Conservation (phyloP, 2,797 vertebrate genomes). For the Halcyon chelicuti region DNA sequence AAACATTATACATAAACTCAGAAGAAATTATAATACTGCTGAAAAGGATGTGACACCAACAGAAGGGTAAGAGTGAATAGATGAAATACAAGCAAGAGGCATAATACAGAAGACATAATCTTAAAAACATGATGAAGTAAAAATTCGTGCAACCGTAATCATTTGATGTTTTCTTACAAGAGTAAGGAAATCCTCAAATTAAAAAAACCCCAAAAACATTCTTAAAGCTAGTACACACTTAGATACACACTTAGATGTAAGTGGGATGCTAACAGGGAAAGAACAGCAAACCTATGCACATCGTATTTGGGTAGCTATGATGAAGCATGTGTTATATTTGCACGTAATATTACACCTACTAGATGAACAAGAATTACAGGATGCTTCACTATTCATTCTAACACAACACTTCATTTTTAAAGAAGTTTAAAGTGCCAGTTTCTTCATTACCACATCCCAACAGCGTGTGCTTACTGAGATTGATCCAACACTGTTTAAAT, state of each 20-base stretch:
- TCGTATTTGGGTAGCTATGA: neutral
- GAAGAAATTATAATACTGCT: neutral
- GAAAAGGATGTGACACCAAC: neutral
- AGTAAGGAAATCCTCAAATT: neutral
- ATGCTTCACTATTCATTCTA: neutral
- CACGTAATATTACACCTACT: neutral
- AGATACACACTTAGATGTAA: neutral
- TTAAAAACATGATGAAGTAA: neutral
- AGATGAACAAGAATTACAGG: neutral
- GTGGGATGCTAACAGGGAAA: neutral
- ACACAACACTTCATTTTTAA: neutral
- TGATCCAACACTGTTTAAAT: slow-evolving; percentile 1
- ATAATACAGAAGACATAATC: neutral
- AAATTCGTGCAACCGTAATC: neutral
- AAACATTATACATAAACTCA: neutral
- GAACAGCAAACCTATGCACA: neutral
- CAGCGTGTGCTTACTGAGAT: neutral
- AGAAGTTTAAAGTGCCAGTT: neutral
- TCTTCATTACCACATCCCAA: neutral
- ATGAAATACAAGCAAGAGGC: neutral
- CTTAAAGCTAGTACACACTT: neutral
- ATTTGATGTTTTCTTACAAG: neutral
- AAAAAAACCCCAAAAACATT: neutral
- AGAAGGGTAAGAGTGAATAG: neutral
- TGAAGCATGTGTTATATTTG: neutral